Base-by-base conservation (phyloP, 1,140 invertebrate species). In the Pseudomyrmex cubaensis region DNA sequence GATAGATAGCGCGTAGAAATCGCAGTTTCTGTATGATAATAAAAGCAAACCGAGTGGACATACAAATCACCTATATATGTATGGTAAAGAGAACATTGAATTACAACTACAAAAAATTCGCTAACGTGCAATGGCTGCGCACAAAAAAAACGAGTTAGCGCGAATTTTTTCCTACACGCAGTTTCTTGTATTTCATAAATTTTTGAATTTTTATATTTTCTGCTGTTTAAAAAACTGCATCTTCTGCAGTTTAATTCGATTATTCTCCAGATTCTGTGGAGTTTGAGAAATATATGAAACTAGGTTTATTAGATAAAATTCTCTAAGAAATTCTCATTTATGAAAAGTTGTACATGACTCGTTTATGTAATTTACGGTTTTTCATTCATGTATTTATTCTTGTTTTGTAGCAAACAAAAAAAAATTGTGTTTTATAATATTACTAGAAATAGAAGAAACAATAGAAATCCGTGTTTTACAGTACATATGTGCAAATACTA, bases 41-140 rank as follows among this genome's bases (percentile, higher is more conserved):
- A 75, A 75, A 75, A 75, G 5, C 10, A 62, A 75, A 75, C 50
- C 20, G 17, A 62, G 15, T 75, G 57, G 44, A 62, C 4, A 48
- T 35, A 35, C 20, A 74, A 13, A n/a, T 75, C 17, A 20, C 4
- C 44, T 25, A 48, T 46, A 20, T 22, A 17, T 48, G 17, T 4
- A 48, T n/a, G 48, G 44, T 25, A 48, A 61, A 48, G 44, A 48
- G 17, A 48, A 74, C 62, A 74, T 61, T 61, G 35, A n/a, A 61
- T 63, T 10, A 17, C 1, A 17, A 22, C 73, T 13, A 25, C 44
- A 50, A 75, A 75, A 75, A 75, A 62, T 75, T 48, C 20, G 44
- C 62, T 75, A 62, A 25, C 46, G 20, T n/a, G 8, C 46, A 56
- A 75, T 5, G 12, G 20, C 8, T 10, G 15, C 13, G 15, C 13